Percentiles rank a stretch among this genome's conserved stretches.
These are phyloP conservation scores for Xylocopa sonorina DNA, from an alignment of 1,140 invertebrate genomes.

Conservation along the genomic window DNA sequence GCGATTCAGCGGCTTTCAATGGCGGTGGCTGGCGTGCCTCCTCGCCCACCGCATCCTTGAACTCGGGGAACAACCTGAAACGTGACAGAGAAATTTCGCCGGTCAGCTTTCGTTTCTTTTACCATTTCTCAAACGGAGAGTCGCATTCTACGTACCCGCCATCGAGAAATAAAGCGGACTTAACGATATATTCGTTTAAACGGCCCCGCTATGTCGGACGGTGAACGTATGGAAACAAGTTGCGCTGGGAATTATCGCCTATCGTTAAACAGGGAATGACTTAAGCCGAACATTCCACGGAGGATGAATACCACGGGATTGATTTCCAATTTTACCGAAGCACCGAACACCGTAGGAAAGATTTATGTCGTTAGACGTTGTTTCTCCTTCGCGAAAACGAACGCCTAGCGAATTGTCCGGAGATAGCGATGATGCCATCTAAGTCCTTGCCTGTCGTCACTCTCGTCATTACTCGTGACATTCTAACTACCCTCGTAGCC, in stretches of 20 bases:
- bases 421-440: constrained; percentile 5
- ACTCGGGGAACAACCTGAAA: constrained; percentile 33
- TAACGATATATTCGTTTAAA: no score
- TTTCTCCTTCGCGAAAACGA: constrained; percentile 8
- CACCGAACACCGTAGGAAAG: not conserved
- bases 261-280: not conserved
- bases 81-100: not conserved
- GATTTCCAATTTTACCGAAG: constrained; percentile 1
- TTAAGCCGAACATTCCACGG: not conserved
- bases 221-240: no score
- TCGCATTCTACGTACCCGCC: no score
- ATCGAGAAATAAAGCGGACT: no score
- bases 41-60: constrained; percentile 69
- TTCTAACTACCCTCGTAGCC: no score
- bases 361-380: not conserved
- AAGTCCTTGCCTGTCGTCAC: not conserved
- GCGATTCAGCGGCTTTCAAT: constrained; percentile 4
- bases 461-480: not conserved
- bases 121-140: no score
- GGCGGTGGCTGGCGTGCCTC: constrained; percentile 28
- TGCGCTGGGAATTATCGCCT: no score
- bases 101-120: not conserved
- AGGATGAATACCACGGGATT: not conserved
- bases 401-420: not conserved
- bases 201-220: no score